phyloP scores from a whole-genome alignment of 2,797 vertebrate species.

The Bradypus variegatus region DNA sequence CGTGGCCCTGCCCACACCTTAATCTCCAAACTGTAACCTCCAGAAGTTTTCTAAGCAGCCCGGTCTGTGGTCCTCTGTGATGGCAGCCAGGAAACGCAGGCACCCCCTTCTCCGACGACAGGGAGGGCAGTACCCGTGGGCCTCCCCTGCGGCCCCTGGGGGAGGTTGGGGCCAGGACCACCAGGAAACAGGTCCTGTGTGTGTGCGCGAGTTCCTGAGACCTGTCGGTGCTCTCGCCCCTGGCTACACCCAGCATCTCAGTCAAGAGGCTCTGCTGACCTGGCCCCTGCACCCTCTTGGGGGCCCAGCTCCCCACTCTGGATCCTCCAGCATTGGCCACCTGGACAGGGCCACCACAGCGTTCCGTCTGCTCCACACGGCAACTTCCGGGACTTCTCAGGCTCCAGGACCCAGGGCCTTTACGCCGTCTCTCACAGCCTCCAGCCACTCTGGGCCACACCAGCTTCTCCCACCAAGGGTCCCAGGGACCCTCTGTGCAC shows the following conservation, averaged over 20 bases:
- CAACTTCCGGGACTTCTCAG: neutral
- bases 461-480: neutral
- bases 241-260: too few relatives aligned
- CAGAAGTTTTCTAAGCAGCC: neutral
- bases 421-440: neutral
- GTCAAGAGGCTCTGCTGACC: neutral
- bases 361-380: neutral
- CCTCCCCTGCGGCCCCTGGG: too few relatives aligned
- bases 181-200: too few relatives aligned
- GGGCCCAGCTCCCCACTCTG: neutral
- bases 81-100: neutral
- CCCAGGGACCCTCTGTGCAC: rapidly evolving
- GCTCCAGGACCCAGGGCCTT: neutral
- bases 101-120: too few relatives aligned
- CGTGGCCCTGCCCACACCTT: too few relatives aligned
- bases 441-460: neutral
- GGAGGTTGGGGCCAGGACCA: too few relatives aligned
- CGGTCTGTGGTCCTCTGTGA: neutral
- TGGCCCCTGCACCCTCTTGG: rapidly evolving
- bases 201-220: neutral
- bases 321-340: neutral
- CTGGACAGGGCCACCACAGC: neutral
- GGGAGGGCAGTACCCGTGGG: rapidly evolving
- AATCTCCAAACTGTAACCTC: neutral
- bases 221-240: neutral